A percentile compares a stretch with the other conserved stretches of the same genome.
Evolutionary conservation across 2,113 vertebrate species (phyloP).

Genomic region (Microcebus murinus): DNA sequence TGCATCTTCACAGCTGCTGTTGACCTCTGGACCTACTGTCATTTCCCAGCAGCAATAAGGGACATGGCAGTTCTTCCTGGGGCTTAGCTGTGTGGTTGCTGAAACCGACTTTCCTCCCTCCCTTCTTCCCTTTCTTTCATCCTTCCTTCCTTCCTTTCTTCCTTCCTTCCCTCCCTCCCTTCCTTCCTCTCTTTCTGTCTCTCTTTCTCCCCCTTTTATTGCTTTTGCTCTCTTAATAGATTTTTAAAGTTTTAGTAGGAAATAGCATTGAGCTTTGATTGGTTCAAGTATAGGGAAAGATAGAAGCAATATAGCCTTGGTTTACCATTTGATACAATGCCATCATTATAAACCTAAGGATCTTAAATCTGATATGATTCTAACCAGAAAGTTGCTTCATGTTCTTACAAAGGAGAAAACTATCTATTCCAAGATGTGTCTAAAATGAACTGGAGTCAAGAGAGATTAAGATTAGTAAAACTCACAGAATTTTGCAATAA

Average conservation of each 20-base stretch:
- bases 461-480: slow-evolving; percentile 25
- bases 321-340: not conserved
- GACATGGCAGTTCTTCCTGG: not conserved
- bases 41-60: not conserved
- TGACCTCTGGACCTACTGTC: not conserved
- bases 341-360: not conserved
- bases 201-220: too few relatives aligned
- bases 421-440: not conserved
- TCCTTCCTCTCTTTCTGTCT: not conserved
- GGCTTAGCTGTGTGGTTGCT: not conserved
- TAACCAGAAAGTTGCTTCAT: not conserved
- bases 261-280: not conserved
- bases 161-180: too few relatives aligned
- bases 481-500: not conserved
- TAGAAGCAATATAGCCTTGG: not conserved
- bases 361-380: not conserved
- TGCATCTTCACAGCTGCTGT: not conserved
- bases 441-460: not conserved
- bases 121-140: accelerated
- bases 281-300: not conserved
- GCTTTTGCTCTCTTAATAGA: not conserved
- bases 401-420: slow-evolving; percentile 22
- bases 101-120: not conserved
- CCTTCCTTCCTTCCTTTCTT: accelerated
- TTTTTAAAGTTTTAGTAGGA: not conserved